These are phyloP conservation scores for Psophia crepitans DNA, from an alignment of 2,113 vertebrate genomes.

Conservation along the genomic window DNA sequence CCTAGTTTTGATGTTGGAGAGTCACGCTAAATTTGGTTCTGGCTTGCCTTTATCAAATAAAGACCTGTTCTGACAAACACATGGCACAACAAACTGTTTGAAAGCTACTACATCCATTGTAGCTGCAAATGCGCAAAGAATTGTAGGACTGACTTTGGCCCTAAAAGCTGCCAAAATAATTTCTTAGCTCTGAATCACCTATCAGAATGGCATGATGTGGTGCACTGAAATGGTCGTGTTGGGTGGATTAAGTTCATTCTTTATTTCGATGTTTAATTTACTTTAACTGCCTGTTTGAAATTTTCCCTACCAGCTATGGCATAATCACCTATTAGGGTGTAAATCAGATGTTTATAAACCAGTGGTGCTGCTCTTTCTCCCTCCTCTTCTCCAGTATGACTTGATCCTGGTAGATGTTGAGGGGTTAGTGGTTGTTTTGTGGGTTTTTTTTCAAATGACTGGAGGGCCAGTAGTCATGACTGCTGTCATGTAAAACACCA, in stretches of 20 bases:
- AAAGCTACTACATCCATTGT: not conserved
- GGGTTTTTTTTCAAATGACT: slow-evolving; percentile 18
- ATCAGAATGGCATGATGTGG: not conserved
- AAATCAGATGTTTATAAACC: not conserved
- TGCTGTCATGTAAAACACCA: slow-evolving; percentile 59
- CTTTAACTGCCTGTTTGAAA: not conserved
- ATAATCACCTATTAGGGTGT: not conserved
- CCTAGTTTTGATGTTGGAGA: not conserved
- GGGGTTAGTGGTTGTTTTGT: not conserved
- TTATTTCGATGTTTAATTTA: not conserved
- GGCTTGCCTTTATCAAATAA: not conserved
- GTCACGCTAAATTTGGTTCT: not conserved
- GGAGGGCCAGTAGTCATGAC: slow-evolving; percentile 13
- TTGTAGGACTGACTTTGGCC: not conserved
- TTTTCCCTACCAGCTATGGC: not conserved
- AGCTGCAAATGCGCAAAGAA: not conserved
- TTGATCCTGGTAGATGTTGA: slow-evolving; percentile 10
- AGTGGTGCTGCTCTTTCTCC: not conserved
- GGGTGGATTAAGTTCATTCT: not conserved
- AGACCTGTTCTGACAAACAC: not conserved
- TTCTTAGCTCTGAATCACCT: not conserved
- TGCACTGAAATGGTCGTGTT: not conserved
- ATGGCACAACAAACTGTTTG: not conserved
- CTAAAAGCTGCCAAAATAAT: not conserved
- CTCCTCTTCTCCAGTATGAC: not conserved